These are phyloP conservation scores for Calyptommatus sinebrachiatus DNA, from an alignment of 2,113 vertebrate species.

Conservation along the genomic window DNA sequence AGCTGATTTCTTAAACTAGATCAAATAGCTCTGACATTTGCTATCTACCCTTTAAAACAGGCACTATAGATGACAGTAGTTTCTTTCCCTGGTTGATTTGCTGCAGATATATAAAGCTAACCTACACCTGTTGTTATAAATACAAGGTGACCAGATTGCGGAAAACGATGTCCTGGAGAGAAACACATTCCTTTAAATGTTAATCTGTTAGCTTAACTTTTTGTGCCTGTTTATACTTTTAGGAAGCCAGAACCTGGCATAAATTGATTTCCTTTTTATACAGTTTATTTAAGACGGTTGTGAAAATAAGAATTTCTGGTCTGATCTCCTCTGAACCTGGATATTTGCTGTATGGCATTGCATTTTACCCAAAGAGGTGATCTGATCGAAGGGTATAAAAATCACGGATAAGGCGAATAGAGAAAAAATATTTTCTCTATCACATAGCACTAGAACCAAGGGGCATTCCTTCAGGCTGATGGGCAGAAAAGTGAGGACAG, in stretches of 20 bases:
- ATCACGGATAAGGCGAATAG: too few species aligned
- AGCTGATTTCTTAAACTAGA: constrained; percentile 71
- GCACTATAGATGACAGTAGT: constrained; percentile 29
- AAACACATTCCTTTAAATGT: constrained; percentile 54
- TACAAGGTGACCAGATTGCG: constrained; percentile 44
- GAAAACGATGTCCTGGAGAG: constrained; percentile 57
- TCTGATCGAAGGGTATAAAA: too few species aligned
- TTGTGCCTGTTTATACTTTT: constrained; percentile 41
- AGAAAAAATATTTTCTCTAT: too few species aligned
- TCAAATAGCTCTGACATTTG: constrained; percentile 76
- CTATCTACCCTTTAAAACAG: constrained; percentile 64
- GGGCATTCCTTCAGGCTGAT: too few species aligned
- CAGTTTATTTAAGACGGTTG: constrained; percentile 23
- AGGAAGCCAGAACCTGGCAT: constrained; percentile 43
- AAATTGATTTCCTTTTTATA: constrained; percentile 44
- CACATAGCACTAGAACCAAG: too few species aligned
- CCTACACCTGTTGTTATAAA: constrained; percentile 52
- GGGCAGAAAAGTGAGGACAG: too few species aligned
- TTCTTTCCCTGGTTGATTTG: constrained; percentile 45
- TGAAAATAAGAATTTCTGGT: not conserved
- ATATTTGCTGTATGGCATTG: not conserved
- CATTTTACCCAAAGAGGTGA: too few species aligned
- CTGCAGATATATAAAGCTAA: constrained; percentile 68
- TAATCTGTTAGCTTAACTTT: constrained; percentile 63
- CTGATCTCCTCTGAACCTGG: not conserved